Conservation (phyloP, 2,888 invertebrate genomes). For the Tetramorium bicarinatum region DNA sequence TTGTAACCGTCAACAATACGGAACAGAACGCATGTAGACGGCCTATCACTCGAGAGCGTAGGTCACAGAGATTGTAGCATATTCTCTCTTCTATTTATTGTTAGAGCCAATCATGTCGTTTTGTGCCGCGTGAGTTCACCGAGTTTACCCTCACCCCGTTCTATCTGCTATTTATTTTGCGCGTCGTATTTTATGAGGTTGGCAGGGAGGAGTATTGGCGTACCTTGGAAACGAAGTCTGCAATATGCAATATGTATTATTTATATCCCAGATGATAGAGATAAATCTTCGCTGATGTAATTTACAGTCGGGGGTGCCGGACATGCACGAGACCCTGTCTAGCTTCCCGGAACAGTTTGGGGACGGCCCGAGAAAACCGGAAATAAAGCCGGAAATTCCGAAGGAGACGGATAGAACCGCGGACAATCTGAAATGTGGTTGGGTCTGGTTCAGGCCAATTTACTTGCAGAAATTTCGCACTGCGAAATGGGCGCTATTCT, state of each 20-base stretch:
- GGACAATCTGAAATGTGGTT: constrained; percentile 88
- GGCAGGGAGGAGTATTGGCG: not conserved
- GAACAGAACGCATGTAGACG: not conserved
- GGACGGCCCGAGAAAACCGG: constrained; percentile 75
- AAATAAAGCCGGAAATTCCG: constrained; percentile 70
- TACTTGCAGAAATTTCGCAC: constrained; percentile 91
- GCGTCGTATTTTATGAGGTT: not conserved
- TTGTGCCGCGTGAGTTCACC: not conserved
- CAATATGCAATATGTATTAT: not conserved
- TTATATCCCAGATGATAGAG: constrained; percentile 5
- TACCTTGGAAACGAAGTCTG: not conserved
- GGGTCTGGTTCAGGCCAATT: constrained; percentile 89
- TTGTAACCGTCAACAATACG: not conserved
- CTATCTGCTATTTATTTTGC: not conserved
- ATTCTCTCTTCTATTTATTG: constrained; percentile 38
- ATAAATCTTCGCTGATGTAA: constrained; percentile 51
- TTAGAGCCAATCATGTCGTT: constrained; percentile 18
- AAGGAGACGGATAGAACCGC: constrained; percentile 65
- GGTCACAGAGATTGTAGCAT: constrained; percentile 17
- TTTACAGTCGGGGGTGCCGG: constrained; percentile 79
- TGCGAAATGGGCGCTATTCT: constrained; percentile 93
- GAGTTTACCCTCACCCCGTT: not conserved
- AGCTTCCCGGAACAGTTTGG: constrained; percentile 79
- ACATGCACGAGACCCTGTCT: constrained; percentile 79
- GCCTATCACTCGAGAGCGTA: not conserved